phyloP scores from a whole-genome alignment of 2,888 invertebrate genomes.

The Zaprionus obscuricornis region DNA sequence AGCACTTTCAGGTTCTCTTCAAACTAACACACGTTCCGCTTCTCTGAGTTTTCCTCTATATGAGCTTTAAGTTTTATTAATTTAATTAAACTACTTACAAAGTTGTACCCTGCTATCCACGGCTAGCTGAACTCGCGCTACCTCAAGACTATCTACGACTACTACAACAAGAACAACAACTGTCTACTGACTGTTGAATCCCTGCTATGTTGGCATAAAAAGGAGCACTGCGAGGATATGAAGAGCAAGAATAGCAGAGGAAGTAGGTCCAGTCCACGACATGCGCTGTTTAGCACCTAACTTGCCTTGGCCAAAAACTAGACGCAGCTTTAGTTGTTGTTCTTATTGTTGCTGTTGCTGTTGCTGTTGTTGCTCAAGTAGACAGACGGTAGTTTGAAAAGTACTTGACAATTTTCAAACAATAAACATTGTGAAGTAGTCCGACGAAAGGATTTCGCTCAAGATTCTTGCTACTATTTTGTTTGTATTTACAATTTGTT shows the following conservation, averaged over 20 bases:
- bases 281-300: constrained; percentile 75
- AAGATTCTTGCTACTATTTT: no score
- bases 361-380: background rate
- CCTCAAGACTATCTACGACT: constrained; percentile 28
- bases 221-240: background rate
- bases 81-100: constrained; percentile 78
- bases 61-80: constrained; percentile 77
- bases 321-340: constrained; percentile 21
- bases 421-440: no score
- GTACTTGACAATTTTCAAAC: constrained; percentile 21
- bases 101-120: constrained; percentile 64
- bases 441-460: no score
- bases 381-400: constrained; percentile 28
- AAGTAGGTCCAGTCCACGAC: constrained; percentile 59
- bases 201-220: background rate
- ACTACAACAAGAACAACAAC: constrained; percentile 19
- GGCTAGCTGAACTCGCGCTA: constrained; percentile 54
- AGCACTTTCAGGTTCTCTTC: constrained; percentile 39
- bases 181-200: background rate
- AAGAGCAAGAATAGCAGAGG: no score
- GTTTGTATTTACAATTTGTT: no score
- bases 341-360: background rate
- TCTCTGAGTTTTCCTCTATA: constrained; percentile 23
- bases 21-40: constrained; percentile 14
- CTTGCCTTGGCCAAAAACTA: constrained; percentile 59